These are phyloP conservation scores for Lytechinus pictus DNA, from an alignment of 35 echinoderm and acorn worm genomes.

Conservation along the genomic window DNA sequence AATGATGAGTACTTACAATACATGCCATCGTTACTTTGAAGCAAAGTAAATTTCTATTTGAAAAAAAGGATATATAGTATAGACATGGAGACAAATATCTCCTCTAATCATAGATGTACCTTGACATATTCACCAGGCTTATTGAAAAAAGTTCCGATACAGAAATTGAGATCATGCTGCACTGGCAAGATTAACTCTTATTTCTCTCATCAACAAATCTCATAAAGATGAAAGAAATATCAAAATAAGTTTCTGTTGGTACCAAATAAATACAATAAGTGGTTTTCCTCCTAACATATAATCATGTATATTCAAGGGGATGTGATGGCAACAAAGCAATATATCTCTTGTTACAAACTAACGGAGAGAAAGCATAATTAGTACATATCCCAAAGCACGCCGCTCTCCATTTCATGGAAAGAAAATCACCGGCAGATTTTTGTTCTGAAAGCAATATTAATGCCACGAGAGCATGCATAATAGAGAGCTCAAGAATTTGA, in stretches of 20 bases:
- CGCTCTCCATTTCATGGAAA: background rate
- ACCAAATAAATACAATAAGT: background rate
- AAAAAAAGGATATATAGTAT: no score
- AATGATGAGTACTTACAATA: no score
- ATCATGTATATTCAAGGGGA: background rate
- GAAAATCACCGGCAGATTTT: background rate
- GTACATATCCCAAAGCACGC: background rate
- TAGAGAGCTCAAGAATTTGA: background rate
- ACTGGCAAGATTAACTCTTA: no score
- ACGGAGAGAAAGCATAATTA: background rate
- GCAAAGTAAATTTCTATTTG: no score
- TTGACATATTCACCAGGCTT: no score
- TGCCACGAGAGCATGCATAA: background rate
- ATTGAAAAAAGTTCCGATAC: no score
- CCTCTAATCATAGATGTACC: background rate
- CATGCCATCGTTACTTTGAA: no score
- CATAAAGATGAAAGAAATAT: no score
- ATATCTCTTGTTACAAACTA: background rate
- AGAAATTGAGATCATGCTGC: no score
- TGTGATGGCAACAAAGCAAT: background rate
- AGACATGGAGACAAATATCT: background rate
- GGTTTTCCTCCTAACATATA: background rate
- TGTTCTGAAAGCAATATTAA: background rate
- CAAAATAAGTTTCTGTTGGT: background rate
- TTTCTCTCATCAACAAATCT: no score